A percentile compares a stretch with the other conserved stretches of the same genome.
Conservation (phyloP, 2,113 vertebrate species). For the Trematocara nigrifrons region DNA sequence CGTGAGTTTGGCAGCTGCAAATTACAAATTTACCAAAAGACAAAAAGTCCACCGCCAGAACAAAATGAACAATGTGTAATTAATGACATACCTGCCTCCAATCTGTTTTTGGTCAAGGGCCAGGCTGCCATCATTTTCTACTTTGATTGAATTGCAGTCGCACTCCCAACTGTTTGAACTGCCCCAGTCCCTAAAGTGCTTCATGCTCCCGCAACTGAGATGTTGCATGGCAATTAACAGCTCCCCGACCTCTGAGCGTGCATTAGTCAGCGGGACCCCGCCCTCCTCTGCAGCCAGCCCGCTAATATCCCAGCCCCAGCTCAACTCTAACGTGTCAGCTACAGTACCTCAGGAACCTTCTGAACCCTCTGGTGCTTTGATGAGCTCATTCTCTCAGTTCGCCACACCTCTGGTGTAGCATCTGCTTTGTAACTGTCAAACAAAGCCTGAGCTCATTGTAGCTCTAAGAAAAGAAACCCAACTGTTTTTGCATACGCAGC, state of each 20-base stretch:
- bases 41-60: background rate
- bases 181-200: conserved; percentile 30
- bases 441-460: background rate
- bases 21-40: background rate
- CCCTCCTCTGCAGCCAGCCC: background rate
- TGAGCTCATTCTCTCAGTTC: background rate
- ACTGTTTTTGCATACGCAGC: background rate
- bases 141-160: conserved; percentile 48
- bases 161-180: conserved; percentile 40
- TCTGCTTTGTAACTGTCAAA: conserved; percentile 9
- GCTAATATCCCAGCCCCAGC: background rate
- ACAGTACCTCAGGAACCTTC: background rate
- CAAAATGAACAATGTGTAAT: conserved; percentile 9
- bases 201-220: conserved; percentile 11
- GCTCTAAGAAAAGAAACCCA: background rate
- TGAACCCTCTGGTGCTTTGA: conserved; percentile 3
- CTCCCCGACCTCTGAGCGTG: background rate
- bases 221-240: conserved; percentile 51
- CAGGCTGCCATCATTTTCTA: conserved; percentile 28
- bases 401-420: background rate
- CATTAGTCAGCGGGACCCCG: background rate
- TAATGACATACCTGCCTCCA: conserved; percentile 45
- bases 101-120: conserved; percentile 47
- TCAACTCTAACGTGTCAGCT: background rate
- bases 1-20: background rate